phyloP scores from a whole-genome alignment of 2,888 invertebrate genomes.

The Aelia acuminata region DNA sequence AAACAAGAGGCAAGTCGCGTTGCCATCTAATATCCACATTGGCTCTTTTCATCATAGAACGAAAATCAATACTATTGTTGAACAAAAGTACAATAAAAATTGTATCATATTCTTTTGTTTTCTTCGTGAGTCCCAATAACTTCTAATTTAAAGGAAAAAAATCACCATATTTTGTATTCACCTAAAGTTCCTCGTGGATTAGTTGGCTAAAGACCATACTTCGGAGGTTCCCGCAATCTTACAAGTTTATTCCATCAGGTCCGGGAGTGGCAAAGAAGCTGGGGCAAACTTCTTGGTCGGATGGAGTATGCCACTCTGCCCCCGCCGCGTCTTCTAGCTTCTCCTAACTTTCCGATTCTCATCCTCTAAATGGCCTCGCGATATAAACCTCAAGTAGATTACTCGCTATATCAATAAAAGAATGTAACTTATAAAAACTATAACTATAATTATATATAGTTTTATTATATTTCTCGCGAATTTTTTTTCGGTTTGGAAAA shows the following conservation, averaged over 20 bases:
- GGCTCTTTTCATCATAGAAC: too few species aligned
- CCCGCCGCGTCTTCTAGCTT: neutral
- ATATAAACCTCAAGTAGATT: neutral
- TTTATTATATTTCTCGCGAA: too few species aligned
- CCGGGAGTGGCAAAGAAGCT: conserved; percentile 14
- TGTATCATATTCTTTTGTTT: too few species aligned
- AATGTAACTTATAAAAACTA: too few species aligned
- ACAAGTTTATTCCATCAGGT: conserved; percentile 34
- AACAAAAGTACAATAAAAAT: too few species aligned
- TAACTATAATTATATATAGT: too few species aligned
- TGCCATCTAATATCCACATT: too few species aligned
- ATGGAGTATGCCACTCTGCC: conserved; percentile 15
- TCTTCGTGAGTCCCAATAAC: neutral
- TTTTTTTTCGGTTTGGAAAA: too few species aligned
- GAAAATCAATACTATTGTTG: too few species aligned
- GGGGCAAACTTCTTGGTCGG: neutral
- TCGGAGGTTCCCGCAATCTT: neutral
- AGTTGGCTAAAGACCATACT: neutral
- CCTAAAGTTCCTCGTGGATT: neutral
- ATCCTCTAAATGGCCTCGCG: neutral
- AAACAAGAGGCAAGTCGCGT: too few species aligned
- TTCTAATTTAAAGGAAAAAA: neutral
- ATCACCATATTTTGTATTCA: neutral
- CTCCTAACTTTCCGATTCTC: neutral
- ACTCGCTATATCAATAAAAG: neutral